Conservation (phyloP, 2,797 vertebrate species). For the Pipistrellus pipistrellus region DNA sequence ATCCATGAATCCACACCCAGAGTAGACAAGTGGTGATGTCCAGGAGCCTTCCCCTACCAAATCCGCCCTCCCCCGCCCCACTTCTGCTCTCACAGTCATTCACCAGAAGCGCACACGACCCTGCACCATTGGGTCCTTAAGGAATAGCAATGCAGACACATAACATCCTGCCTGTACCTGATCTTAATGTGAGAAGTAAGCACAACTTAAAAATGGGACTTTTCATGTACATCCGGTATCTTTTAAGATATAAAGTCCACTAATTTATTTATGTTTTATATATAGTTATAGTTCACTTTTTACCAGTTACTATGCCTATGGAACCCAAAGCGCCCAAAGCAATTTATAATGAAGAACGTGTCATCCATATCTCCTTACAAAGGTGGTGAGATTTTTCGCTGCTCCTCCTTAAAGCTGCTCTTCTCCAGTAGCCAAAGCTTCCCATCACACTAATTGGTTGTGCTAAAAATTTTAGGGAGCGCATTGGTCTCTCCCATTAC, state of each 20-base stretch:
- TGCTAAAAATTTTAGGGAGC: neutral
- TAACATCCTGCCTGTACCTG: neutral
- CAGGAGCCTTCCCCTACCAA: neutral
- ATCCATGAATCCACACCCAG: neutral
- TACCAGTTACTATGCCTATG: slow-evolving; percentile 36
- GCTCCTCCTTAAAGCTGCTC: neutral
- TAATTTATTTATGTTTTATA: slow-evolving; percentile 22
- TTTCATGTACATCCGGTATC: slow-evolving; percentile 17
- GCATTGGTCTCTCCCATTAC: neutral
- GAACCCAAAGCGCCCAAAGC: slow-evolving; percentile 48
- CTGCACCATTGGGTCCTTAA: neutral
- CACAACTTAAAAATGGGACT: neutral
- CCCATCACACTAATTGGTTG: neutral
- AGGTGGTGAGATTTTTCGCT: slow-evolving; percentile 33
- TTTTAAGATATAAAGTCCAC: slow-evolving; percentile 52
- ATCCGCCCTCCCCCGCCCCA: rapidly evolving
- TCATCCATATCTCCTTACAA: slow-evolving; percentile 35
- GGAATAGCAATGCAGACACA: neutral
- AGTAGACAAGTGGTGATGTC: neutral
- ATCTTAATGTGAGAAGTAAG: slow-evolving; percentile 36
- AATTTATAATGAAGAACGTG: slow-evolving; percentile 56
- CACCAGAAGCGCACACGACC: neutral
- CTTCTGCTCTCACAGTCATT: neutral
- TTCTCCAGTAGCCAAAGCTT: slow-evolving; percentile 11
- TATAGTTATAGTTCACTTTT: slow-evolving; percentile 40